Conservation (phyloP, 23 tunicate species). For the Ascidia mentula region DNA sequence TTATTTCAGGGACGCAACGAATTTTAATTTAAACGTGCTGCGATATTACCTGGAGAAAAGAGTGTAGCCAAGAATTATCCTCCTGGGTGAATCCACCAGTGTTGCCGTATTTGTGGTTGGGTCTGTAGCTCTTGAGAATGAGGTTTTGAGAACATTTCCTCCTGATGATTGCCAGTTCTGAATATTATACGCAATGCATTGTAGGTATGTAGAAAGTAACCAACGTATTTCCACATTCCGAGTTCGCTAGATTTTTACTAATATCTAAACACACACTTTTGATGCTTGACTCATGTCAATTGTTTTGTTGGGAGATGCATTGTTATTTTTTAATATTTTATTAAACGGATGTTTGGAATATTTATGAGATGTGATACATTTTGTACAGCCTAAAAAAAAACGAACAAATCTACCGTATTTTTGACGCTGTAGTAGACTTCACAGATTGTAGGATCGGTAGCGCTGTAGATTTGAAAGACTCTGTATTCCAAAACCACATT, state of each 20-base stretch:
- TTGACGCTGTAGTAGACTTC: constrained; percentile 9
- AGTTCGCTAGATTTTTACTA: too few species aligned
- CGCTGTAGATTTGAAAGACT: constrained; percentile 7
- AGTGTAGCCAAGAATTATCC: neutral
- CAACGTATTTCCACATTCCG: too few species aligned
- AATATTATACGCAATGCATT: too few species aligned
- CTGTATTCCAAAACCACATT: neutral
- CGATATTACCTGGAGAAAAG: constrained; percentile 6
- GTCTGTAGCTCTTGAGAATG: neutral
- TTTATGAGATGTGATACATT: too few species aligned
- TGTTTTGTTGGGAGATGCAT: too few species aligned
- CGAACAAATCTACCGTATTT: neutral
- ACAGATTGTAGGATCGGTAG: constrained; percentile 13
- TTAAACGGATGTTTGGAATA: neutral
- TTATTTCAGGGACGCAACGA: too few species aligned
- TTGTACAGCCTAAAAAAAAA: neutral
- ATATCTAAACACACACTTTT: too few species aligned
- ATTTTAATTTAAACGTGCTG: too few species aligned
- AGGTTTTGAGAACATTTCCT: neutral
- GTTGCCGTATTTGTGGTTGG: neutral
- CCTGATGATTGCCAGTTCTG: neutral
- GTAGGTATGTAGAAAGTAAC: too few species aligned
- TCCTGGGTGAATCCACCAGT: neutral
- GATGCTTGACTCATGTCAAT: too few species aligned
- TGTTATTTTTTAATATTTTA: too few species aligned